These are phyloP conservation scores for Dissostichus mawsoni DNA, from an alignment of 2,113 vertebrate species.

Conservation along the genomic window DNA sequence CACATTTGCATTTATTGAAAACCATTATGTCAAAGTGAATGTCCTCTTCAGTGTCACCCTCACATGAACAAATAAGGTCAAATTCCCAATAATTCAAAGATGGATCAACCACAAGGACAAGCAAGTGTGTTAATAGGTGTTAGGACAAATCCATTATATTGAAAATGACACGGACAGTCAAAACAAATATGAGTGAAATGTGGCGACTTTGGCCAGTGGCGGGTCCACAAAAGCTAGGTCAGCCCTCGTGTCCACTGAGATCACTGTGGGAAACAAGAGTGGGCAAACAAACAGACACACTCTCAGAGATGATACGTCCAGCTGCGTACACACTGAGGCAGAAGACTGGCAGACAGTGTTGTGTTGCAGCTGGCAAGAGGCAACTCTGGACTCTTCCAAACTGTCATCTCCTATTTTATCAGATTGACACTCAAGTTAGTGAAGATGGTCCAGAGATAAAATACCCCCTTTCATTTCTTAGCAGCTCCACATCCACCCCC, in stretches of 20 bases:
- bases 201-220: slow-evolving; percentile 7
- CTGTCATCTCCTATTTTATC: slow-evolving; percentile 16
- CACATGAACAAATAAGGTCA: neutral
- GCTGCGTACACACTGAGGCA: neutral
- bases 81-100: neutral
- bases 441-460: neutral
- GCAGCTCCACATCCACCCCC: slow-evolving; percentile 30
- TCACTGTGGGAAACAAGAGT: slow-evolving; percentile 16
- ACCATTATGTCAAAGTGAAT: neutral
- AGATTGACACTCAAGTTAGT: neutral
- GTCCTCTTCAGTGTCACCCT: neutral
- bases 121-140: neutral
- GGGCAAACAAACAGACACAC: slow-evolving; percentile 31
- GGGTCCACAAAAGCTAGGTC: slow-evolving; percentile 9
- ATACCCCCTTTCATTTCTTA: slow-evolving; percentile 18
- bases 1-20: neutral
- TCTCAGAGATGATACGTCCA: neutral
- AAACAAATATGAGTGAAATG: slow-evolving; percentile 30
- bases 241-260: slow-evolving; percentile 11
- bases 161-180: slow-evolving; percentile 18
- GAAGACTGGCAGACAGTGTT: neutral
- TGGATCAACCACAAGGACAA: slow-evolving; percentile 4
- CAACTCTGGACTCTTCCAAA: slow-evolving; percentile 5
- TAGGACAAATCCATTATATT: slow-evolving; percentile 11
- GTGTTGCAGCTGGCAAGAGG: slow-evolving; percentile 20